Conservation (phyloP, 2,797 vertebrate species). For the Cynodonichthys magdalenae region DNA sequence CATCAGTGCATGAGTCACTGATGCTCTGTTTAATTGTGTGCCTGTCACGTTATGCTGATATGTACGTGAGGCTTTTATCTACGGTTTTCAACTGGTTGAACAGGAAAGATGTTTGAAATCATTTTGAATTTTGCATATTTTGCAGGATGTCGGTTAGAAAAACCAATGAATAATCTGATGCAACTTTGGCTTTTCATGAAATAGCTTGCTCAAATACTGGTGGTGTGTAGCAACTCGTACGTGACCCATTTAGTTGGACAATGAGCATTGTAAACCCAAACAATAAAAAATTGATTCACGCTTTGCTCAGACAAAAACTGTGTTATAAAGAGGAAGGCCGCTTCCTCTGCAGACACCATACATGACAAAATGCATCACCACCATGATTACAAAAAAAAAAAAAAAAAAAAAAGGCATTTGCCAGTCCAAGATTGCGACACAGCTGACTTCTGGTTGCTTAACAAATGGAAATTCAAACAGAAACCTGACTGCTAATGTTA, state of each 20-base stretch:
- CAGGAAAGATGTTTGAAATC: constrained; percentile 33
- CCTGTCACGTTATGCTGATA: constrained; percentile 81
- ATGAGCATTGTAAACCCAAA: constrained; percentile 9
- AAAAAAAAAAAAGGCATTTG: constrained; percentile 23
- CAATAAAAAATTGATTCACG: constrained; percentile 21
- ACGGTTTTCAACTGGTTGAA: constrained; percentile 49
- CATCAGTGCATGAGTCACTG: constrained; percentile 80
- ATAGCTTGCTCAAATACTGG: neutral
- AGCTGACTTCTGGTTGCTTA: constrained; percentile 40
- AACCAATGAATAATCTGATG: constrained; percentile 21
- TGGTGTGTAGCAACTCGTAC: neutral
- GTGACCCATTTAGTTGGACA: constrained; percentile 11
- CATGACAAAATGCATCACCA: constrained; percentile 46
- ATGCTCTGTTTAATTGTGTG: constrained; percentile 78
- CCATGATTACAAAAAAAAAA: constrained; percentile 23
- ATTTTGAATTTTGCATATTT: constrained; percentile 6
- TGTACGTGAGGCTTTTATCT: constrained; percentile 60
- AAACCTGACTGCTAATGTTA: constrained; percentile 34
- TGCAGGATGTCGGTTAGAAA: constrained; percentile 14
- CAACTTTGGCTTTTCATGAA: neutral
- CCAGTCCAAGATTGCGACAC: constrained; percentile 57
- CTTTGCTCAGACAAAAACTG: constrained; percentile 26
- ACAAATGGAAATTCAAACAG: constrained; percentile 58
- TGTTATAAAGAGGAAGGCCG: constrained; percentile 28
- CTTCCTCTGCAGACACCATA: constrained; percentile 29